Evolutionary conservation across 2,797 vertebrate genomes (phyloP).

Genomic region (Pseudochaenichthys georgianus): DNA sequence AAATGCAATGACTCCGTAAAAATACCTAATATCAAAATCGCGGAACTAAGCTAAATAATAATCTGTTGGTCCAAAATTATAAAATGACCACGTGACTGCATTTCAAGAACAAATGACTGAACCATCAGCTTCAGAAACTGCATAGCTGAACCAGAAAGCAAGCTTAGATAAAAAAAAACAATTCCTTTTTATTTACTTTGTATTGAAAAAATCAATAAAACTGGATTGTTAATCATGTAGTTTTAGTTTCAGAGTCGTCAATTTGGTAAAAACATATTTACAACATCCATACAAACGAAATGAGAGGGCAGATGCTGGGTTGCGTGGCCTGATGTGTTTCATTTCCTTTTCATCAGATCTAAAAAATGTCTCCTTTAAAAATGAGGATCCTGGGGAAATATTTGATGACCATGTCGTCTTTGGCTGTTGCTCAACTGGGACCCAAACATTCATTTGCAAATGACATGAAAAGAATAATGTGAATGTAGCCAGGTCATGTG

Average conservation of each 20-base stretch:
- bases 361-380: neutral
- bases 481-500: neutral
- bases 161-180: neutral
- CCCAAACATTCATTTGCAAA: too few relatives aligned
- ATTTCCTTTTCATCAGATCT: neutral
- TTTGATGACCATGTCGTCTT: neutral
- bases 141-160: neutral
- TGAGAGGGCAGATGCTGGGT: slow-evolving; percentile 3
- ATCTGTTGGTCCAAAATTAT: neutral
- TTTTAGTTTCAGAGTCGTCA: neutral
- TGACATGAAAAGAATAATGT: neutral
- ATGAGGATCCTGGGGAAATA: too few relatives aligned
- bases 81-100: too few relatives aligned
- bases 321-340: neutral
- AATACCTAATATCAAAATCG: neutral
- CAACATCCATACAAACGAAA: neutral
- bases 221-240: too few relatives aligned
- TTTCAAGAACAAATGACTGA: slow-evolving; percentile 10
- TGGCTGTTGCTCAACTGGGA: too few relatives aligned
- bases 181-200: neutral
- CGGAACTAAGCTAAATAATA: neutral
- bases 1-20: neutral
- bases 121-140: neutral
- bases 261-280: neutral
- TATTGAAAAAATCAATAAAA: neutral